These are phyloP conservation scores for Anguilla anguilla DNA, from an alignment of 2,797 vertebrate species.

Conservation along the genomic window DNA sequence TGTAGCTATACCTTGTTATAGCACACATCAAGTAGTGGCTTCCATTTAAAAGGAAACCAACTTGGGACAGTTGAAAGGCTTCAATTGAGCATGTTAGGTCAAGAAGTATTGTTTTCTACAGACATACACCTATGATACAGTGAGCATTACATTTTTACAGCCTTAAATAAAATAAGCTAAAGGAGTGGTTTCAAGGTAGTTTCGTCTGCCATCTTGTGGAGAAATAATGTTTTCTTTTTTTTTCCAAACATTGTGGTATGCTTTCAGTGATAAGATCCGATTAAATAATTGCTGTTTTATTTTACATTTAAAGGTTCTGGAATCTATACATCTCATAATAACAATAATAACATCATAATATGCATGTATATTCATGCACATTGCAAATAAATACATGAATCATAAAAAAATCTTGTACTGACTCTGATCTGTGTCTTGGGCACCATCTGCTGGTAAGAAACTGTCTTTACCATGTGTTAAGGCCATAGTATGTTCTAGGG, in stretches of 20 bases:
- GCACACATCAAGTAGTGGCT: neutral
- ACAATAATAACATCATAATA: neutral
- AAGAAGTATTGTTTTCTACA: neutral
- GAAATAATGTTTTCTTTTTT: neutral
- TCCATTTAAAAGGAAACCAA: neutral
- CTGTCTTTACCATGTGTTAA: neutral
- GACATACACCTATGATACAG: neutral
- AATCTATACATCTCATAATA: neutral
- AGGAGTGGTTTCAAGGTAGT: neutral
- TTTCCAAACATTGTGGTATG: neutral
- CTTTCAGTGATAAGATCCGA: neutral
- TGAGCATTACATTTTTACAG: neutral
- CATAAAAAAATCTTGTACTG: neutral
- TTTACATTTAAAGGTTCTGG: neutral
- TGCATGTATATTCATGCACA: neutral
- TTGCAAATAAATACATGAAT: no score
- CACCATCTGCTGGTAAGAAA: neutral
- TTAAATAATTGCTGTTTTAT: neutral
- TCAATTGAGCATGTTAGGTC: neutral
- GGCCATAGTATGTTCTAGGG: neutral
- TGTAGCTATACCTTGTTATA: neutral
- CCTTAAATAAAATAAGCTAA: neutral
- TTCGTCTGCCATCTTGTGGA: constrained; percentile 18
- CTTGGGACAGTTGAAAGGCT: neutral
- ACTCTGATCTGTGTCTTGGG: neutral